Evolutionary conservation across 35 echinoderm and acorn worm species (phyloP).

Genomic region (Apostichopus japonicus): DNA sequence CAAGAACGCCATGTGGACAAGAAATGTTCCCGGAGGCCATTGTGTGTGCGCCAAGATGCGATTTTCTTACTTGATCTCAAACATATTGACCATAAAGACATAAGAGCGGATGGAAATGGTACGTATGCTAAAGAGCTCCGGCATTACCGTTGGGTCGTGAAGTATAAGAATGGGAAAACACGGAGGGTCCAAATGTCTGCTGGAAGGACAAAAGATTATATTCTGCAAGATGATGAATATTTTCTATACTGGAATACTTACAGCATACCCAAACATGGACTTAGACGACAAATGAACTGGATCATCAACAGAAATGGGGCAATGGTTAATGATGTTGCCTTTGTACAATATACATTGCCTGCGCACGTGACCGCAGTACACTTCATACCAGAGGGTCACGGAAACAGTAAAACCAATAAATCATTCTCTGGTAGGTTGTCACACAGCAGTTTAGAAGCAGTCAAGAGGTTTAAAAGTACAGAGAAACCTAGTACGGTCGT

Average conservation of each 20-base stretch:
- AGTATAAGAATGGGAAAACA: background rate
- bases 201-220: background rate
- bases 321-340: conserved; percentile 27
- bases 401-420: conserved; percentile 18
- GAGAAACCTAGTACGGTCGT: conserved; percentile 26
- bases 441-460: conserved; percentile 1
- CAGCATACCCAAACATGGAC: conserved; percentile 32
- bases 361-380: background rate
- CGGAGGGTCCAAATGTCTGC: background rate
- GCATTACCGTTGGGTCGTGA: conserved; percentile 37
- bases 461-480: background rate
- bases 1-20: background rate
- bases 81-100: conserved; percentile 8
- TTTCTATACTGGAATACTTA: conserved; percentile 33
- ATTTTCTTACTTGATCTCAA: conserved; percentile 26
- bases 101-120: conserved; percentile 20
- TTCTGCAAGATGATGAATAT: conserved; percentile 12
- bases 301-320: background rate
- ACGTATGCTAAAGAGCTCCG: conserved; percentile 15
- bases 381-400: background rate
- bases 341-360: conserved; percentile 30
- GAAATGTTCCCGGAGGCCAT: background rate
- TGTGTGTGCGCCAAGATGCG: conserved; percentile 22
- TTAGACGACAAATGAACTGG: conserved; percentile 27
- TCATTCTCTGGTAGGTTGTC: conserved; percentile 9